Conservation (phyloP, 2,888 invertebrate genomes). For the Didymodactylos carnosus region DNA sequence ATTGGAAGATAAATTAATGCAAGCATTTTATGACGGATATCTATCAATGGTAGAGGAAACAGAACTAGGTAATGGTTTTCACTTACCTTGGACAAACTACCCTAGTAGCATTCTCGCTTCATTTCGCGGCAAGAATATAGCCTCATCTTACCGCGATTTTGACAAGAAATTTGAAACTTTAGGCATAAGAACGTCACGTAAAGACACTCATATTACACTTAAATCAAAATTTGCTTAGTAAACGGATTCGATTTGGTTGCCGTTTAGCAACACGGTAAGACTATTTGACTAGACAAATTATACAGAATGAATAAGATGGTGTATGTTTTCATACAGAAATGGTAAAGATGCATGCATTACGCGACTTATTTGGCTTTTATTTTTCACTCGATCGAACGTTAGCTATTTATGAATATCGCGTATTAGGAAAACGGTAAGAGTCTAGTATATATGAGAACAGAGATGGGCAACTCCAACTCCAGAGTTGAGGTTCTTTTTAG, state of each 20-base stretch:
- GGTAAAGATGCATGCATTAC: conserved; percentile 22
- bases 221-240: conserved; percentile 29
- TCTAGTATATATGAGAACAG: no score
- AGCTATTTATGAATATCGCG: conserved; percentile 32
- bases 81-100: no score
- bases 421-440: conserved; percentile 31
- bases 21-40: no score
- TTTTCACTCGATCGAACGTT: conserved; percentile 28
- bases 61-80: neutral
- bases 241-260: conserved; percentile 29
- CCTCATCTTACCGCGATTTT: no score
- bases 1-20: no score
- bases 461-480: no score
- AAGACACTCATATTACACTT: no score
- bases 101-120: no score
- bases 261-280: conserved; percentile 28
- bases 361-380: conserved; percentile 32
- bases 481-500: no score
- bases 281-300: neutral
- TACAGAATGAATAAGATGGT: neutral
- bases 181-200: neutral
- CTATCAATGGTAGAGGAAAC: no score
- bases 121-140: no score
- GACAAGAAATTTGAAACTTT: no score
- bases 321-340: neutral